Conservation (phyloP, 1,140 invertebrate genomes). For the Eulimnadia texana region DNA sequence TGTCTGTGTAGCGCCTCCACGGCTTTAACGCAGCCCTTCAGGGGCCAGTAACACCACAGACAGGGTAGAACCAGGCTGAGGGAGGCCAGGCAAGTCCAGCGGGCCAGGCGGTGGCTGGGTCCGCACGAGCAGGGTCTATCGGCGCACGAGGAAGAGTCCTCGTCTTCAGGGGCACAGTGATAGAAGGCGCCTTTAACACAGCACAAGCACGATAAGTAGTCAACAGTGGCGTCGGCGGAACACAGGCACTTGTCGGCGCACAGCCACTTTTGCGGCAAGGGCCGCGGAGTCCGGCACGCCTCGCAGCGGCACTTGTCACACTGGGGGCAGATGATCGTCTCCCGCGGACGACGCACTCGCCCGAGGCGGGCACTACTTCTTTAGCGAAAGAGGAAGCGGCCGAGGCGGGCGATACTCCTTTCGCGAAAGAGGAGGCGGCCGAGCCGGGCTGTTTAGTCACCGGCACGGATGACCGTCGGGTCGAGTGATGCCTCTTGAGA, state of each 20-base stretch:
- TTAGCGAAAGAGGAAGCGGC: conserved; percentile 14
- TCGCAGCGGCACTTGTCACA: conserved; percentile 76
- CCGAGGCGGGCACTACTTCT: conserved; percentile 20
- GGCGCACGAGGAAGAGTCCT: conserved; percentile 48
- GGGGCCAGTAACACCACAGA: conserved; percentile 80
- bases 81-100: conserved; percentile 71
- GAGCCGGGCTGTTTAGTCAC: conserved; percentile 22
- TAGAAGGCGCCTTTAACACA: conserved; percentile 85
- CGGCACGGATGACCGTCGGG: conserved; percentile 10
- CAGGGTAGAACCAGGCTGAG: conserved; percentile 69
- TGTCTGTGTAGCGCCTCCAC: conserved; percentile 67
- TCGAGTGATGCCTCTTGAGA: conserved; percentile 10
- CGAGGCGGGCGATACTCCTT: too few relatives aligned
- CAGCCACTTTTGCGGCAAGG: conserved; percentile 71
- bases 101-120: conserved; percentile 45
- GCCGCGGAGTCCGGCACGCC: conserved; percentile 64
- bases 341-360: conserved; percentile 26
- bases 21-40: conserved; percentile 57
- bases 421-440: conserved; percentile 34
- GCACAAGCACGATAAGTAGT: conserved; percentile 80
- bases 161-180: conserved; percentile 61
- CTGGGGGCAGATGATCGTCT: conserved; percentile 61
- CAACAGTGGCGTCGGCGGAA: conserved; percentile 68
- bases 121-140: conserved; percentile 76
- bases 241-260: conserved; percentile 72